Conservation (phyloP, 2,888 invertebrate species). For the Phaedon cochleariae region DNA sequence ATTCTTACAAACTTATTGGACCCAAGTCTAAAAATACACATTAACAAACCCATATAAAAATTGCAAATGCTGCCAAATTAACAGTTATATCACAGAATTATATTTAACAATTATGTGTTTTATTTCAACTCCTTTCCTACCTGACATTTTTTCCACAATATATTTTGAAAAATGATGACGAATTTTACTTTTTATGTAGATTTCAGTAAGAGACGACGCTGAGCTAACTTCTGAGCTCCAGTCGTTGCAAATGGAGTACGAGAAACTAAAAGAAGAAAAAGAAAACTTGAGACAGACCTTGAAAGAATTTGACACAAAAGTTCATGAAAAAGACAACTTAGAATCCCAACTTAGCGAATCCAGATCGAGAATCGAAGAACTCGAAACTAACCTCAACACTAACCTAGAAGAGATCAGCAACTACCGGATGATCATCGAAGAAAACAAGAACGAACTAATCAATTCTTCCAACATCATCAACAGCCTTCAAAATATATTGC, state of each 20-base stretch:
- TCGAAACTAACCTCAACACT: constrained; percentile 49
- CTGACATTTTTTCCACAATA: no score
- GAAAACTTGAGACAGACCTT: constrained; percentile 47
- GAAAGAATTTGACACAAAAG: constrained; percentile 46
- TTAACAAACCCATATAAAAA: no score
- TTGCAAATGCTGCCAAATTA: no score
- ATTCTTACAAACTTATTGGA: no score
- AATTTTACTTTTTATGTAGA: no score
- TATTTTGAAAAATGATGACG: no score
- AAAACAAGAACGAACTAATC: constrained; percentile 56
- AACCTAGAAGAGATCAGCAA: constrained; percentile 53
- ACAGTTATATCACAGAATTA: no score
- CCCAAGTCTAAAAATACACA: no score
- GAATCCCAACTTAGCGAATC: constrained; percentile 46
- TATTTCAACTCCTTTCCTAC: no score
- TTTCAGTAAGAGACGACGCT: neutral
- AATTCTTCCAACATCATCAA: constrained; percentile 50
- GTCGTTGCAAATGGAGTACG: constrained; percentile 43
- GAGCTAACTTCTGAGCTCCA: constrained; percentile 20
- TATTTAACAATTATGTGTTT: no score
- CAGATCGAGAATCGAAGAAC: constrained; percentile 44
- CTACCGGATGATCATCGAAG: constrained; percentile 53
- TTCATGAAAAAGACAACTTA: constrained; percentile 52
- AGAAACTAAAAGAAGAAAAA: constrained; percentile 50
- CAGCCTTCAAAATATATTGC: constrained; percentile 49